These are phyloP conservation scores for Carlito syrichta DNA, from an alignment of 2,113 vertebrate genomes.

Conservation along the genomic window DNA sequence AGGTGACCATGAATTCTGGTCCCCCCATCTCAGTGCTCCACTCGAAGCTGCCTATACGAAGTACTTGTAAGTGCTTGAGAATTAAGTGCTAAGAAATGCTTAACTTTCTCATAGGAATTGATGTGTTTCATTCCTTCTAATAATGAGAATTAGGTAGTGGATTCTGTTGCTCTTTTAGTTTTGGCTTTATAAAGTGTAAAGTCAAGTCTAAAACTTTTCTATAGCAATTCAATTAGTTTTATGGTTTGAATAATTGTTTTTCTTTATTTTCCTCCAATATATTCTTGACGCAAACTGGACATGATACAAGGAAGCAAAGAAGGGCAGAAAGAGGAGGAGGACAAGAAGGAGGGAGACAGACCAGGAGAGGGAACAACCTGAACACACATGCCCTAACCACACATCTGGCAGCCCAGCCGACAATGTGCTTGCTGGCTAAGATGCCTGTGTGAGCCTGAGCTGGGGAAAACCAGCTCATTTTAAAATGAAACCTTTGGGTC, in stretches of 20 bases:
- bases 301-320: background rate
- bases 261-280: background rate
- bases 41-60: background rate
- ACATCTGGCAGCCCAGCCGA: no score
- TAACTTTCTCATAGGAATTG: background rate
- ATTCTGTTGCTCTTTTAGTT: constrained; percentile 2
- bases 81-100: background rate
- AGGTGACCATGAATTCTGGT: background rate
- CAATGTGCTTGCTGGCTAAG: fast-evolving
- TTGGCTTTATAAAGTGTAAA: background rate
- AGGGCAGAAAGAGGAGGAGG: background rate
- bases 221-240: background rate
- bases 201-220: background rate
- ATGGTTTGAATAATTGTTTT: background rate
- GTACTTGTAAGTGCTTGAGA: background rate
- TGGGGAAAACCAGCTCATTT: background rate
- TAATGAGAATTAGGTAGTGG: background rate
- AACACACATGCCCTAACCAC: fast-evolving
- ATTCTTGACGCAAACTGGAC: background rate
- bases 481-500: background rate
- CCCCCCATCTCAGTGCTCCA: background rate
- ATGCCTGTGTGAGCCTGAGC: background rate
- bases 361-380: fast-evolving
- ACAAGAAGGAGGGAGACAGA: no score
- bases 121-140: background rate